Evolutionary conservation across 2,113 vertebrate genomes (phyloP), one percentile per base, ranked within the genome.

Genomic region (Astatotilapia flaviijosephi): DNA sequence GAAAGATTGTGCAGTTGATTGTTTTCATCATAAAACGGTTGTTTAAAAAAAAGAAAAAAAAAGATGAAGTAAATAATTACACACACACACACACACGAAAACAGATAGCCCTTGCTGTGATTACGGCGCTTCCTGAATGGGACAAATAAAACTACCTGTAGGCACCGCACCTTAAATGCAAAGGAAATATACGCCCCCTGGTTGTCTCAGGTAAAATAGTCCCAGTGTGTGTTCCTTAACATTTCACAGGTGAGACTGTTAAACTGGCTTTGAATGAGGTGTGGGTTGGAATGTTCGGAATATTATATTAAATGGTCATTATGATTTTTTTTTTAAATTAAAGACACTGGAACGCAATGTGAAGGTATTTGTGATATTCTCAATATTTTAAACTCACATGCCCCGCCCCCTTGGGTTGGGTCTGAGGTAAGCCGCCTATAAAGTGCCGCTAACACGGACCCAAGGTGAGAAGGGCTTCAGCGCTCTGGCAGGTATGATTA

Each of bases 171-270:
- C 83, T 89, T 33, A n/a, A 23, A 86, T 94, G 79, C 47, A 90
- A 92, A 93, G 94, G 89, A 92, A 94, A 90, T 87, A 88, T 85
- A 92, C 96, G 95, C 95, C 96, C 96, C 93, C 96, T 97, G 93
- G 70, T 95, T 96, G 95, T 91, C 84, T 91, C 84, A 91, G 80
- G 88, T 92, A 90, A 94, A 94, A 95, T 8, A 86, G 86, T 84
- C 68, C 81, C 31, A 62, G 47, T 80, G 86, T 81, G 86, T 81
- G 21, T 40, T 40, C 6, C 21, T 33, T 90, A 80, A 65, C 19
- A 15, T 88, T 88, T 68, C 77, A 79, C 86, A 91, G 88, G 87
- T 93, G 83, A 87, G 53, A 10, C 33, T 6, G 26, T 81, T 17
- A 53, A 70, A 73, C 12, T n/a, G 15, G 28, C 21, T 19, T 10